Evolutionary conservation across 2,888 invertebrate species (phyloP).

Genomic region (Agrotis segetum): DNA sequence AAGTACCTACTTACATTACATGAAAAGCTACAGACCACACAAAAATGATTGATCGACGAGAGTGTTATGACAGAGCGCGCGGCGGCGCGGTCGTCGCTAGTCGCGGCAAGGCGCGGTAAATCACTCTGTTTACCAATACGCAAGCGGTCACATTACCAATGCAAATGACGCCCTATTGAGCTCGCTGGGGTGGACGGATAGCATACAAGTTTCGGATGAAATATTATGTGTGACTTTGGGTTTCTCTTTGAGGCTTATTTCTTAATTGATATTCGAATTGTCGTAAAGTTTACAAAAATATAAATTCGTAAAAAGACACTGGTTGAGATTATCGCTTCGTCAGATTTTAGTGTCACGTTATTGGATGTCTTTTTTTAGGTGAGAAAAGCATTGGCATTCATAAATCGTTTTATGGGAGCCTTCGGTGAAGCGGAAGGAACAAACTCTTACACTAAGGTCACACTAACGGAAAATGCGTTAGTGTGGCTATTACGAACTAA

Average conservation of each 20-base stretch:
- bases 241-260: background rate
- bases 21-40: slow-evolving; percentile 55
- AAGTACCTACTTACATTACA: slow-evolving; percentile 29
- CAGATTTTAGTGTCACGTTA: too few species aligned
- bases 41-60: slow-evolving; percentile 49
- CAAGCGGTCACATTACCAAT: slow-evolving; percentile 86
- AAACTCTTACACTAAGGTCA: too few species aligned
- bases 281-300: too few species aligned
- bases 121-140: slow-evolving; percentile 88
- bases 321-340: too few species aligned
- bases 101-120: slow-evolving; percentile 74
- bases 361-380: too few species aligned
- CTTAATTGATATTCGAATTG: background rate
- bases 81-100: slow-evolving; percentile 45
- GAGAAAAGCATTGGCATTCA: too few species aligned
- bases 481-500: too few species aligned
- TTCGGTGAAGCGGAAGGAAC: too few species aligned
- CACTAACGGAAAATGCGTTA: too few species aligned
- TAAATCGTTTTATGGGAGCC: too few species aligned
- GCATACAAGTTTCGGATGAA: slow-evolving; percentile 50
- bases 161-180: slow-evolving; percentile 89
- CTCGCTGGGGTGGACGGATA: slow-evolving; percentile 73
- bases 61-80: slow-evolving; percentile 47
- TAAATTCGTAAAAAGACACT: too few species aligned
- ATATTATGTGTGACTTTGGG: background rate